Evolutionary conservation across 2,113 vertebrate species (phyloP).

Genomic region (Laterallus jamaicensis): DNA sequence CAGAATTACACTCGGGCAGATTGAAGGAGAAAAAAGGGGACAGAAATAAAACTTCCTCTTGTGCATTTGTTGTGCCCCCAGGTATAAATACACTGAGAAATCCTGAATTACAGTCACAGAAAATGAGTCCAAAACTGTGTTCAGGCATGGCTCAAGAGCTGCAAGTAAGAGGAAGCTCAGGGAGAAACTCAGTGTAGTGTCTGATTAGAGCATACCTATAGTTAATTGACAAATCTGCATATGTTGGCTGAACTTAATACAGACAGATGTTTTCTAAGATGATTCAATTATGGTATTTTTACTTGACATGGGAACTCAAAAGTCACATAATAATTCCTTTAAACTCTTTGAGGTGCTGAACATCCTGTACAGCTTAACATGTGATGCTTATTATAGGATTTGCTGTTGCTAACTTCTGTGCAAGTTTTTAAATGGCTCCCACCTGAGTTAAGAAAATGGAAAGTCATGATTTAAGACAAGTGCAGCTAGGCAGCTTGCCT

Average conservation of each 20-base stretch:
- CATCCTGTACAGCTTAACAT: not conserved
- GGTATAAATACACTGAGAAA: not conserved
- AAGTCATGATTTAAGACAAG: conserved; percentile 35
- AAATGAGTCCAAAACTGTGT: not conserved
- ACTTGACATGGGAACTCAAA: not conserved
- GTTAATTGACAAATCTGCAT: not conserved
- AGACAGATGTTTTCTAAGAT: not conserved
- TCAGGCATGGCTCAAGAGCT: not conserved
- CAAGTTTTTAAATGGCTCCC: not conserved
- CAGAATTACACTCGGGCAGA: no score
- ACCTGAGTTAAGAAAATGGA: conserved; percentile 1
- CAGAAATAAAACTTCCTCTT: not conserved
- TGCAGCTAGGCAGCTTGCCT: conserved; percentile 9
- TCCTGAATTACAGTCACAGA: not conserved
- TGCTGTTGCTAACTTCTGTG: not conserved
- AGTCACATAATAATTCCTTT: not conserved
- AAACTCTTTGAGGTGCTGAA: not conserved
- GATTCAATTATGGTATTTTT: not conserved
- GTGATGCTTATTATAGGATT: not conserved
- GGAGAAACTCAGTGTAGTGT: not conserved
- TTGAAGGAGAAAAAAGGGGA: not conserved
- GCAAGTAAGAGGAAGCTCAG: not conserved
- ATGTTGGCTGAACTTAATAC: not conserved
- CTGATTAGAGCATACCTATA: not conserved
- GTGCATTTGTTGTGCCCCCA: not conserved